Evolutionary conservation across 2,888 invertebrate species (phyloP), one percentile per base, ranked within the genome.

Genomic region (Nineta flava): DNA sequence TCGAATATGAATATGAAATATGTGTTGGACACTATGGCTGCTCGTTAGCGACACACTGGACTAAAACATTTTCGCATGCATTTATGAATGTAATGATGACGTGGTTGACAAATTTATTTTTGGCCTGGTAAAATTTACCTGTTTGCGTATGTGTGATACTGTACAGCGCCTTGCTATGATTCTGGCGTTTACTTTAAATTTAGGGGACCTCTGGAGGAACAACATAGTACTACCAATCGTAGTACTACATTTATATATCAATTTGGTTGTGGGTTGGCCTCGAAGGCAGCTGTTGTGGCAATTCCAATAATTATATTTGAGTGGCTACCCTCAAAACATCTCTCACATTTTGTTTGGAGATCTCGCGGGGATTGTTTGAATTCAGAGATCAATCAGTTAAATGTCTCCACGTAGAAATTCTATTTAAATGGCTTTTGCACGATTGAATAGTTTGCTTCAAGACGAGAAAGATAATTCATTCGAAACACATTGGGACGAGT

Each of bases 401-500:
- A 26, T 26, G 26, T 26, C 26, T 26, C 7, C 26, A 26, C 4
- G 26, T 26, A 6, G n/a, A n/a, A n/a, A 26, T 26, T 19, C 7
- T 3, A 13, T 38, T 38, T 38, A 38, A 38, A 38, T 38, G 38
- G 38, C 38, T 38, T 38, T 38, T 38, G 4, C 12, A 15, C 6
- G 38, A 5, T 7, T 38, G n/a, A 38, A 38, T 12, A 38, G 38
- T 15, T 15, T 38, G 5, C 9, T 38, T 7, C n/a, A 38, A n/a
- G 35, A 45, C 61, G 60, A 62, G 53, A 65, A 67, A 59, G 65
- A 66, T 54, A 63, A 63, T 31, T 26, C 26, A 26, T 26, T 26
- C 7, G 67, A 69, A 62, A 72, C 70, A 50, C 73, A 69, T 58
- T 76, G 75, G 75, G 67, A 69, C 62, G 72, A 70, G 49, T 73